phyloP scores from a whole-genome alignment of 2,797 vertebrate species.

The Pitangus sulphuratus region DNA sequence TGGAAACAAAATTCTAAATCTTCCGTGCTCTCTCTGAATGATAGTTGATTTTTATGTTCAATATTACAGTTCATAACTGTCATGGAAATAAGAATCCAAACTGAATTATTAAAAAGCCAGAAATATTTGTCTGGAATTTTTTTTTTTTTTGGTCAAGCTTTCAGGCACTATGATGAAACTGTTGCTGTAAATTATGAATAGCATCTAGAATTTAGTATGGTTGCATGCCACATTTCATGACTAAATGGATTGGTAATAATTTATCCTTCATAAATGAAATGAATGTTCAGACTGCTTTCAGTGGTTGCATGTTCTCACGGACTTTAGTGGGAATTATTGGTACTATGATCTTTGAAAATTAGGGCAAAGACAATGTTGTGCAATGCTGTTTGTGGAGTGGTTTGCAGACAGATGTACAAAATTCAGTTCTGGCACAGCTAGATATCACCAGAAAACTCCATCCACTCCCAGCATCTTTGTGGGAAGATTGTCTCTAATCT shows the following conservation, averaged over 20 bases:
- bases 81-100: constrained; percentile 35
- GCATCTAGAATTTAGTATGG: not conserved
- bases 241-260: not conserved
- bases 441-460: not conserved
- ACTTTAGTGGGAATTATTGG: not conserved
- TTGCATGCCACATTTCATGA: not conserved
- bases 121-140: not conserved
- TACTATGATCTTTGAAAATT: not conserved
- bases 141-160: not conserved
- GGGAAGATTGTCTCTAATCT: not conserved
- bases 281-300: not conserved
- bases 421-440: not conserved
- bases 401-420: not conserved
- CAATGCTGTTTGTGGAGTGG: not conserved
- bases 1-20: not conserved
- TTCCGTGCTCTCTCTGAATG: not conserved
- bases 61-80: not conserved
- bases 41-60: constrained; percentile 2
- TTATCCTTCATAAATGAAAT: not conserved
- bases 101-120: not conserved
- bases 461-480: not conserved
- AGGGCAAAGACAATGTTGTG: not conserved
- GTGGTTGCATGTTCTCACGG: not conserved
- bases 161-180: not conserved
- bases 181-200: constrained; percentile 14